These are phyloP conservation scores for Molossus molossus DNA, from an alignment of 2,797 vertebrate genomes.

Conservation along the genomic window DNA sequence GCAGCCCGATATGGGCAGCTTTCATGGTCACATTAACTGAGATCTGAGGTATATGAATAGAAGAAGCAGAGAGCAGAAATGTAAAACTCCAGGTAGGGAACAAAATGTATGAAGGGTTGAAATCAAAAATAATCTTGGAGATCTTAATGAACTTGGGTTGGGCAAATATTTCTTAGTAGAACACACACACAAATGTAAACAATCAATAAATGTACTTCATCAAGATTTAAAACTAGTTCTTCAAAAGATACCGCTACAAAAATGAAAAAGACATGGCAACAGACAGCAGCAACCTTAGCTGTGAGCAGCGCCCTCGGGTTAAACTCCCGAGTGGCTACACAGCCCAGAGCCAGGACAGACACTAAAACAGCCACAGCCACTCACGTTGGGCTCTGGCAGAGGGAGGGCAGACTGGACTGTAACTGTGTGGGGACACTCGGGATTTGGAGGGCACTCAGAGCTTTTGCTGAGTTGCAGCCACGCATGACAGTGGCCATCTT, in stretches of 20 bases:
- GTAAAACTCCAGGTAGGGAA: not conserved
- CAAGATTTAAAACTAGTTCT: not conserved
- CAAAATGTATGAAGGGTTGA: not conserved
- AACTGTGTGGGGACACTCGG: too few relatives aligned
- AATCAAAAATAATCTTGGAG: not conserved
- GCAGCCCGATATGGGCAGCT: not conserved
- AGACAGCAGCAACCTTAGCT: too few relatives aligned
- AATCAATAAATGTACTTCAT: constrained; percentile 22
- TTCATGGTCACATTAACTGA: not conserved
- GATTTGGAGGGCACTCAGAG: too few relatives aligned
- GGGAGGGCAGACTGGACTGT: too few relatives aligned
- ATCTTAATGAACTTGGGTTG: not conserved
- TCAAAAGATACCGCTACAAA: constrained; percentile 8
- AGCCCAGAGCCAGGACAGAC: too few relatives aligned
- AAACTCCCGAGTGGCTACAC: too few relatives aligned
- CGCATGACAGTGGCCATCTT: too few relatives aligned
- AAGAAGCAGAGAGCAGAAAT: not conserved
- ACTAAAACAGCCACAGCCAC: too few relatives aligned
- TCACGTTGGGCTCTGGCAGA: too few relatives aligned
- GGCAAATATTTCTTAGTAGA: constrained; percentile 21
- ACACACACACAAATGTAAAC: constrained; percentile 1
- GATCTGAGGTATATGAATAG: not conserved
- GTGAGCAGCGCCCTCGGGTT: too few relatives aligned
- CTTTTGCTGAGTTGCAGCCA: too few relatives aligned
- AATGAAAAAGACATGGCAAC: not conserved